phyloP scores from a whole-genome alignment of 2,888 invertebrate genomes.

The Apamea epomidion region DNA sequence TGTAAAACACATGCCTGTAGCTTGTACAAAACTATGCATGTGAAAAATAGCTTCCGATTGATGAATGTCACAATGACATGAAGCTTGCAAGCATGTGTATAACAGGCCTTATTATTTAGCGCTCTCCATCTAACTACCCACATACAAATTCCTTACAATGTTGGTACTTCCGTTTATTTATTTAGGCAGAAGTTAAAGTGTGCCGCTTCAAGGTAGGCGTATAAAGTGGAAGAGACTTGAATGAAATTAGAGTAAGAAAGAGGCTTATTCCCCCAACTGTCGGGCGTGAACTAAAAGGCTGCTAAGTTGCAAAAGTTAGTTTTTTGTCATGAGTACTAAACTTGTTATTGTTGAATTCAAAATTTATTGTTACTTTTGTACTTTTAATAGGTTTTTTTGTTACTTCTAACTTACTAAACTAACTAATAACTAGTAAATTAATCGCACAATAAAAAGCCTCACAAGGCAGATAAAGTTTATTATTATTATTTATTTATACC shows the following conservation, averaged over 20 bases:
- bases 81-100: neutral
- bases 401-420: neutral
- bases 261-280: slow-evolving; percentile 68
- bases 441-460: neutral
- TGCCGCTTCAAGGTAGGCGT: slow-evolving; percentile 59
- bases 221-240: slow-evolving; percentile 68
- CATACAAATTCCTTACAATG: slow-evolving; percentile 21
- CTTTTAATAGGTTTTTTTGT: neutral
- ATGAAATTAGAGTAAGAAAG: slow-evolving; percentile 76
- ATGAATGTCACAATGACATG: neutral
- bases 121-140: neutral
- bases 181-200: slow-evolving; percentile 67
- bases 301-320: slow-evolving; percentile 32
- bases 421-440: neutral
- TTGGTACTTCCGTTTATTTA: slow-evolving; percentile 63
- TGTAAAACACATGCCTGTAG: no score
- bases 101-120: neutral
- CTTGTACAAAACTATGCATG: neutral
- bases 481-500: no score
- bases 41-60: neutral
- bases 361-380: neutral
- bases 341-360: slow-evolving; percentile 4
- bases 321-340: slow-evolving; percentile 14
- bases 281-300: slow-evolving; percentile 31
- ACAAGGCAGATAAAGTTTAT: neutral